Conservation (phyloP, 2,113 vertebrate genomes). For the Corythornis vintsioides region DNA sequence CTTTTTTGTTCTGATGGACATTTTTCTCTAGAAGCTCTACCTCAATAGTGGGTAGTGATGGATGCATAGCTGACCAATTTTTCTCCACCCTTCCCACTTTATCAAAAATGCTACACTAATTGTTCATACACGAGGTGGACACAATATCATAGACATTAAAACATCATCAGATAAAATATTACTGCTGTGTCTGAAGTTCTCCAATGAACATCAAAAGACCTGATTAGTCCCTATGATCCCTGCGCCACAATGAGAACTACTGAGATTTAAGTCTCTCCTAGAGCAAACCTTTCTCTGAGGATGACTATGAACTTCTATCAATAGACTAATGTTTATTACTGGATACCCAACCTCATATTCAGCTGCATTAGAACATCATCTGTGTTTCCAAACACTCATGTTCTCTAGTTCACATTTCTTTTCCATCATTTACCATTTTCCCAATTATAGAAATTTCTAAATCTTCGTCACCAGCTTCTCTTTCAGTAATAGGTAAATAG, state of each 20-base stretch:
- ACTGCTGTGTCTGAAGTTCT: background rate
- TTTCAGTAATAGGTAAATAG: background rate
- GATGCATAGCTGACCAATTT: background rate
- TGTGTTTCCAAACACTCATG: background rate
- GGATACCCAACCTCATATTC: background rate
- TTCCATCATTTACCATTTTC: background rate
- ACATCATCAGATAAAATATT: background rate
- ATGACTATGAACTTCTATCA: background rate
- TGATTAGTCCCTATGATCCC: background rate
- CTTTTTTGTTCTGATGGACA: background rate
- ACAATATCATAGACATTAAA: background rate
- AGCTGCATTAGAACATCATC: background rate
- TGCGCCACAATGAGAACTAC: background rate
- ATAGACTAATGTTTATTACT: background rate
- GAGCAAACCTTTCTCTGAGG: background rate
- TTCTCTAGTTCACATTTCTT: background rate
- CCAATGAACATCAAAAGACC: background rate
- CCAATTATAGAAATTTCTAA: background rate
- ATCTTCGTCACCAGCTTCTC: background rate
- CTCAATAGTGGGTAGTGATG: background rate
- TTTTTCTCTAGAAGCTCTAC: background rate
- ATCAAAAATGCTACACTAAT: rapidly evolving
- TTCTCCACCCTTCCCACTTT: background rate
- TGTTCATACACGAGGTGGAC: background rate
- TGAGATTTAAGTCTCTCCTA: background rate